Evolutionary conservation across 2,797 vertebrate species (phyloP).

Genomic region (Percopsis omiscomaycus): DNA sequence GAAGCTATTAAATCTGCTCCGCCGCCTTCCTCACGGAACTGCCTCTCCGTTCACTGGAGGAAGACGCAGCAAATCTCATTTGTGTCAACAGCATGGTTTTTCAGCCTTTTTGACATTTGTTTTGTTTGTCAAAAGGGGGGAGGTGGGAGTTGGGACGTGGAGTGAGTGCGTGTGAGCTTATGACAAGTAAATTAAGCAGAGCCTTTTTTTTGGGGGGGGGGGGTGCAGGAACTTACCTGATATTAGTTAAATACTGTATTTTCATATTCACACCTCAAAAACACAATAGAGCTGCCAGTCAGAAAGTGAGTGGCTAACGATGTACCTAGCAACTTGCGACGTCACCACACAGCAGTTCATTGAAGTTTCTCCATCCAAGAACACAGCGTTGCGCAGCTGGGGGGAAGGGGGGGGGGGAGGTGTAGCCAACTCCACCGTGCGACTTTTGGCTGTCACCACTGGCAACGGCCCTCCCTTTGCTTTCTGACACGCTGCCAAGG

Average conservation of each 20-base stretch:
- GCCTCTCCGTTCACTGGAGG: slow-evolving; percentile 37
- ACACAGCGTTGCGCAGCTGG: slow-evolving; percentile 13
- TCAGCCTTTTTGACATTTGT: slow-evolving; percentile 53
- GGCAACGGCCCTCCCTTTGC: slow-evolving; percentile 45
- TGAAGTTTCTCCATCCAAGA: not conserved
- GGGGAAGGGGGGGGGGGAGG: too few relatives aligned
- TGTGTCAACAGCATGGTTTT: slow-evolving; percentile 60
- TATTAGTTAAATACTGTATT: too few relatives aligned
- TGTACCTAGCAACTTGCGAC: too few relatives aligned
- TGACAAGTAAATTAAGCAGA: slow-evolving; percentile 21
- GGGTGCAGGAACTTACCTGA: not conserved
- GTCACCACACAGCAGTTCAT: not conserved
- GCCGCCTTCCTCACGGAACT: not conserved
- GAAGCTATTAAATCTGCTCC: slow-evolving; percentile 54
- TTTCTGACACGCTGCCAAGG: slow-evolving; percentile 50
- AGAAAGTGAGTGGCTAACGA: too few relatives aligned
- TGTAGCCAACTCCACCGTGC: slow-evolving; percentile 16
- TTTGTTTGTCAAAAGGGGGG: slow-evolving; percentile 56
- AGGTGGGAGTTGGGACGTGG: not conserved
- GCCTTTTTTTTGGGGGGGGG: too few relatives aligned
- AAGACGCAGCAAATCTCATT: slow-evolving; percentile 54
- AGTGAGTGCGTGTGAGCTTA: slow-evolving; percentile 23
- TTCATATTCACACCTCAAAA: too few relatives aligned
- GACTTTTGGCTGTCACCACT: slow-evolving; percentile 61
- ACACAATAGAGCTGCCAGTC: too few relatives aligned